Base-by-base conservation (phyloP, 2,797 vertebrate genomes). In the Pteropus rufus region DNA sequence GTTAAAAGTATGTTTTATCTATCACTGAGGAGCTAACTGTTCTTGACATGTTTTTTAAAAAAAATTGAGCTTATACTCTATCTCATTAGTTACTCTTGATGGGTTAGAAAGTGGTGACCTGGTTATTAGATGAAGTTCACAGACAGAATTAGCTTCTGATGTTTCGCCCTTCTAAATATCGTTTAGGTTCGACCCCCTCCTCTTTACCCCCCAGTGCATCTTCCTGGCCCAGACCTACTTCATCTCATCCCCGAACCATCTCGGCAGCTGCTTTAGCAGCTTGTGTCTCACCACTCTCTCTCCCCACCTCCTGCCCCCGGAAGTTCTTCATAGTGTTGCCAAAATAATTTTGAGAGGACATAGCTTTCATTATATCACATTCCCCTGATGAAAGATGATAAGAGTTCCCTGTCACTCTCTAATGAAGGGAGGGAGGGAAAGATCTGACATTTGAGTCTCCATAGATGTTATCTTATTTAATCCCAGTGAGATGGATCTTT, bases 291-390 rank as follows among this genome's bases (percentile, higher is more conserved):
- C 14, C 10, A n/a, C 54, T 67, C 26, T 19, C 29, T 18, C 6
- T 24, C 7, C 62, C 77, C 49, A 34, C 24, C 2, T 19, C 39
- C 19, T 34, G 29, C 5, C 54, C 49, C 44, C 26, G 86, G 24
- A 88, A 86, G 65, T 62, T 60, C 92, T 92, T 95, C 91, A 1
- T 14, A 39, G 31, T 46, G 70, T 67, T 95, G 85, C 83, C 94
- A 83, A 60, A 95, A 89, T 91, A 72, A 92, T 95, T 81, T 86
- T 88, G 73, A 83, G 82, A 77, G 89, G 79, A 95, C 84, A 90
- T 46, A 92, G 75, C 65, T 89, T 92, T 92, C 69, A 58, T 76
- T 94, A 41, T 85, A 64, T 81, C 80, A 80, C 89, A 86, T 96
- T 76, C 65, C 31, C 64, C 54, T 85, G 77, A 89, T 96, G 79